These are phyloP conservation scores for Amiota minor DNA, from an alignment of 2,888 invertebrate genomes.

Conservation along the genomic window DNA sequence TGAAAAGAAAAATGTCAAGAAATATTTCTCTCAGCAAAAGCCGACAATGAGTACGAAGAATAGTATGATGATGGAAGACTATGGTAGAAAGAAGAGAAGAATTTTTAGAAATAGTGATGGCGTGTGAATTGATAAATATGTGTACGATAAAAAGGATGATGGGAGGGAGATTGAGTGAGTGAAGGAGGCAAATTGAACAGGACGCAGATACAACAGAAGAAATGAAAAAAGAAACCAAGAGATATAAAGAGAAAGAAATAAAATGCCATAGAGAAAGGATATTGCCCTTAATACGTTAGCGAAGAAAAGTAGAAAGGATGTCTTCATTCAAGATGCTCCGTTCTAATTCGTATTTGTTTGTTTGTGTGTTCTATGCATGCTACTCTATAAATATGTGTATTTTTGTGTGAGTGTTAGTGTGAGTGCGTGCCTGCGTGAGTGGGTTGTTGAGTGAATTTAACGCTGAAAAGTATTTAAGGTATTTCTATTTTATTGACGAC, in stretches of 20 bases:
- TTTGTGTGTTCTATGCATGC: background rate
- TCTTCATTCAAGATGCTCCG: background rate
- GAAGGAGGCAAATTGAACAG: conserved; percentile 22
- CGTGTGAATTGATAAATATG: too few relatives aligned
- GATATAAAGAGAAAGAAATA: conserved; percentile 49
- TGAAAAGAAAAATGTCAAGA: conserved; percentile 48
- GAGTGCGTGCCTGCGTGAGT: conserved; percentile 13
- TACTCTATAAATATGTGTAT: background rate
- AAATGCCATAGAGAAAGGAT: conserved; percentile 51
- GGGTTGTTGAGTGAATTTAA: conserved; percentile 21
- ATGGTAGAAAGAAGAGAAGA: too few relatives aligned
- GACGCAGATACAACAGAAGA: conserved; percentile 4
- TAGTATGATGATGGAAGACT: too few relatives aligned
- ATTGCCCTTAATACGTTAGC: conserved; percentile 41
- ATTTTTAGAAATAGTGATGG: too few relatives aligned
- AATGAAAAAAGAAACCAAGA: background rate
- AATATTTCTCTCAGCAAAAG: conserved; percentile 19
- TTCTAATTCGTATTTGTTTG: conserved; percentile 7
- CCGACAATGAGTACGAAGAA: background rate
- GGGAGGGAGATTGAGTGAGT: background rate
- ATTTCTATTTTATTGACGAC: conserved; percentile 52
- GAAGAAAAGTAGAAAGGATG: conserved; percentile 27
- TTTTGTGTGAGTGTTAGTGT: background rate
- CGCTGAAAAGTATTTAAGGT: conserved; percentile 52
- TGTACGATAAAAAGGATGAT: too few relatives aligned